These are phyloP conservation scores for Piaya cayana DNA, from an alignment of 2,113 vertebrate genomes.

Conservation along the genomic window DNA sequence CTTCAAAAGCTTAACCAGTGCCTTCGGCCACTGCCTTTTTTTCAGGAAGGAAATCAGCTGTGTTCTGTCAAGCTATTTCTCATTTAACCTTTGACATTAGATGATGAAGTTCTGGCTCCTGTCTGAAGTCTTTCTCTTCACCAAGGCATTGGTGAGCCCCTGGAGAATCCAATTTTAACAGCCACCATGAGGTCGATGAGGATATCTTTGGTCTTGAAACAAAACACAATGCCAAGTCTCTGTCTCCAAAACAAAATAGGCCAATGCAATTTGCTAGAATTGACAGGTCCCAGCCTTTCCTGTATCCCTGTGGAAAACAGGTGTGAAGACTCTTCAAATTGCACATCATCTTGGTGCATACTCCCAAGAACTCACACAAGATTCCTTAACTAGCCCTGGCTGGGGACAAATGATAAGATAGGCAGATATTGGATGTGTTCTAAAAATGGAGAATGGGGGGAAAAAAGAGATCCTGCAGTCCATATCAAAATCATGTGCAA, in stretches of 20 bases:
- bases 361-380: neutral
- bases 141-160: neutral
- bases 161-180: neutral
- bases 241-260: neutral
- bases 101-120: neutral
- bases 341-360: neutral
- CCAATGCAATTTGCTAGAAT: neutral
- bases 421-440: neutral
- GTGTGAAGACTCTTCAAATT: neutral
- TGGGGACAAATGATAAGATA: neutral
- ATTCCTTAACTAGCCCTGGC: neutral
- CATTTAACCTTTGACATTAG: neutral
- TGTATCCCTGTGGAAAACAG: neutral
- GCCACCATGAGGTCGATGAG: neutral
- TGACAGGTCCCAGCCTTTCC: neutral
- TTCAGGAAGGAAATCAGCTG: neutral
- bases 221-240: neutral
- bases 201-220: neutral
- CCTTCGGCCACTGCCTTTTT: neutral
- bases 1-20: neutral
- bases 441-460: accelerated
- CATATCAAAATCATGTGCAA: neutral
- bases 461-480: neutral
- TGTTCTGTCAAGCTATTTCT: neutral
- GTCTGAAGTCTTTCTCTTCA: neutral